Percentiles rank a stretch among this genome's conserved stretches.
Evolutionary conservation across 2,113 vertebrate genomes (phyloP).

Genomic region (Calonectris borealis): DNA sequence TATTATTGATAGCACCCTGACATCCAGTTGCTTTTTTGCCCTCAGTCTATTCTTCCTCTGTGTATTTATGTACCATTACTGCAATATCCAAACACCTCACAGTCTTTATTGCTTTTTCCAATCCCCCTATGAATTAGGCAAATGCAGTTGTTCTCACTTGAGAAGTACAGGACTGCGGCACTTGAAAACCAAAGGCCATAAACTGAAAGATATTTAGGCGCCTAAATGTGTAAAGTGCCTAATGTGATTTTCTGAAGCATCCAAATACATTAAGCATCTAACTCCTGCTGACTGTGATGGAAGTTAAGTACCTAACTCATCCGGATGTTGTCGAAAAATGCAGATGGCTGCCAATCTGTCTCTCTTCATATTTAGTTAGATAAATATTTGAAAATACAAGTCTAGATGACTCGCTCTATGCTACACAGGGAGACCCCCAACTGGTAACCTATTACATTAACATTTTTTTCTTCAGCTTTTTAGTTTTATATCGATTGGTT

Average conservation of each 20-base stretch:
- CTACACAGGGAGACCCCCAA: neutral
- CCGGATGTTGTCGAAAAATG: neutral
- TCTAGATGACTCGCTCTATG: neutral
- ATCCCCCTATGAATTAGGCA: neutral
- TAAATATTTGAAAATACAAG: neutral
- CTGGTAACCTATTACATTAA: neutral
- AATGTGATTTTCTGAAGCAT: conserved; percentile 27
- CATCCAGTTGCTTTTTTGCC: neutral
- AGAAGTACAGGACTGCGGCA: neutral
- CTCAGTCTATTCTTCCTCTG: neutral
- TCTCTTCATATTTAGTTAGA: neutral
- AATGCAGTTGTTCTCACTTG: neutral
- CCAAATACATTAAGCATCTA: neutral
- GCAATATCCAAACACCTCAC: neutral
- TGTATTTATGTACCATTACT: neutral
- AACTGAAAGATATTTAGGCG: conserved; percentile 3
- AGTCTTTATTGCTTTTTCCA: neutral
- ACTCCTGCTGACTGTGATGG: neutral
- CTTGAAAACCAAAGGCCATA: neutral
- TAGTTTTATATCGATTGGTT: neutral
- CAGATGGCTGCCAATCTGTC: neutral
- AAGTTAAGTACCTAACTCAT: neutral
- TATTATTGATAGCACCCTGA: neutral
- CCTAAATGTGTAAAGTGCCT: neutral
- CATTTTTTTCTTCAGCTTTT: neutral